Evolutionary conservation across 2,113 vertebrate genomes (phyloP), one percentile per base, ranked within the genome.

Genomic region (Manacus vitellinus): DNA sequence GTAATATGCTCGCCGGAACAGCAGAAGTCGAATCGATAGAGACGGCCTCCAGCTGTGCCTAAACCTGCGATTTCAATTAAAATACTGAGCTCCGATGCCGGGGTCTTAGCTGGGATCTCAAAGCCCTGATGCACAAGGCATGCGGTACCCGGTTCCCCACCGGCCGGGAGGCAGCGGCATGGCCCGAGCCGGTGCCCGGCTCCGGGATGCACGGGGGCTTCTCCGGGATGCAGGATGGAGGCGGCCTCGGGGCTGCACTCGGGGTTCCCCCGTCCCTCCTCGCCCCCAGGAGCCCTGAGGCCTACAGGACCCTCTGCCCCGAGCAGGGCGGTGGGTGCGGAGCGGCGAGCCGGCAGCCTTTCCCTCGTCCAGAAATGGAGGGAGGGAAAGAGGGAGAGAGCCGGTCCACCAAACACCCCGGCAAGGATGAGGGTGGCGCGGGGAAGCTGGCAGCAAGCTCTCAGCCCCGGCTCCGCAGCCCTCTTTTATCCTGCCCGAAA

Each of bases 401-500:
- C 30, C 33, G 55, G 65, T 8, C 43, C 63, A 27, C 46, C 14
- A 33, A 94, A 67, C 43, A 77, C 11, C 63, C 55, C 72, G 22
- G 87, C 56, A n/a, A 68, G 78, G 74, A 73, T 25, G 88, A 85
- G 82, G 66, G 73, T 55, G 44, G 61, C 80, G 62, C 56, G 82
- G 84, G 54, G 55, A 91, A 94, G 76, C 74, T 67, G 83, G 89
- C 93, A 95, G 95, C 54, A 67, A 94, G 91, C 86, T 93, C 97
- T 92, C 93, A 65, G 94, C 91, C 70, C 77, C 92, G 62, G 71
- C 88, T 95, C 83, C 80, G 68, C 88, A 91, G 97, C 94, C 96
- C 94, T 96, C 97, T 97, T 97, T 97, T 98, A 97, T 98, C 97
- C 97, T 98, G 97, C 97, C 97, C 97, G 97, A 96, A 98, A 98